Evolutionary conservation across 2,888 invertebrate species (phyloP), one percentile per base, ranked within the genome.

Genomic region (Amphipyra tragopoginis): DNA sequence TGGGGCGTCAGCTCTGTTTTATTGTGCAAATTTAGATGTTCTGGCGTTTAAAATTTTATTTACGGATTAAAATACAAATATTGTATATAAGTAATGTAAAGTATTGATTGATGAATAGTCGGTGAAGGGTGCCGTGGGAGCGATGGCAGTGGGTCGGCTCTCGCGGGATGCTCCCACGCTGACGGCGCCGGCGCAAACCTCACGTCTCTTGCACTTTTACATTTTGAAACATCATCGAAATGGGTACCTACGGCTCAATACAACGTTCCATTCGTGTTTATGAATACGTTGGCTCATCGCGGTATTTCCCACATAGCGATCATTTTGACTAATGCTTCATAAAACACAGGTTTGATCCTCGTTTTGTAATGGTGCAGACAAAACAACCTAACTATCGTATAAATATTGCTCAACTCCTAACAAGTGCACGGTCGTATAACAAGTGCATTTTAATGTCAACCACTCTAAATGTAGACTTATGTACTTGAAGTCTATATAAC

Each of bases 121-220:
- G 52, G 75, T 80, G 65, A 76, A 80, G 74, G 70, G 75, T 79
- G 77, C 62, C 82, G 82, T 83, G 80, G 69, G 83, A 81, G 76
- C 77, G 65, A 15, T 49, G 70, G 64, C 66, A 79, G 71, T 83
- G 68, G 80, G 84, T 82, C 84, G 82, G 57, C 60, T 59, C 55
- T 59, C 54, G 65, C 54, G 65, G 53, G 71, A 60, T 61, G 72
- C 77, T 85, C 82, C 76, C 86, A 86, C 84, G 85, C 79, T 47
- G 70, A 43, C 54, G 56, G 42, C 45, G 42, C 43, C 51, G 59
- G 34, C 45, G 53, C 48, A 26, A 56, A 40, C 49, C 62, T 72
- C 78, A 75, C 69, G 75, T 75, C 69, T 72, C 40, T 33, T 73
- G 75, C 75, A 81, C 77, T 81, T 83, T 83, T 80, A 77, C 71